Evolutionary conservation across 1,140 invertebrate species (phyloP).

Genomic region (Dysdera silvatica): DNA sequence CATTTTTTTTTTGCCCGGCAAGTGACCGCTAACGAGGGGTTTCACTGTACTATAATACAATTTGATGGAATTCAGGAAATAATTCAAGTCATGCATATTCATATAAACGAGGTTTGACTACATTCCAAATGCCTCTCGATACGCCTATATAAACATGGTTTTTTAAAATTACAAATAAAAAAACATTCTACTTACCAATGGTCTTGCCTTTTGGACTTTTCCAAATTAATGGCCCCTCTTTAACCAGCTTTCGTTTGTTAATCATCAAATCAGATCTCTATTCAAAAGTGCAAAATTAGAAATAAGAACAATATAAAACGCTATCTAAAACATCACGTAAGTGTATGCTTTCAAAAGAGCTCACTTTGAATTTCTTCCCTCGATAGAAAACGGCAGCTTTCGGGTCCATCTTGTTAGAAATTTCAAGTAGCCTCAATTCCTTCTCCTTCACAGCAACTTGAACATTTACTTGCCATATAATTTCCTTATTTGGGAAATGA

Average conservation of each 20-base stretch:
- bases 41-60: no score
- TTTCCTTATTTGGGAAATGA: constrained; percentile 50
- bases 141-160: no score
- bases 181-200: constrained; percentile 34
- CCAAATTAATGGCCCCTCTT: constrained; percentile 43
- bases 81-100: no score
- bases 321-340: neutral
- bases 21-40: no score
- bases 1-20: no score
- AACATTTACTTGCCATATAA: constrained; percentile 77
- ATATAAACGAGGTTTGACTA: no score
- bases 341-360: neutral
- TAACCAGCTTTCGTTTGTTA: constrained; percentile 62
- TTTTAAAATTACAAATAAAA: no score
- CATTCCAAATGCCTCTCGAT: no score
- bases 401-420: constrained; percentile 83
- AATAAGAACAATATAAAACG: neutral
- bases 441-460: constrained; percentile 86
- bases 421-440: constrained; percentile 79
- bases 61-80: no score
- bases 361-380: constrained; percentile 65
- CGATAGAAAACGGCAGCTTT: constrained; percentile 78
- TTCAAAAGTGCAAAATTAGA: neutral
- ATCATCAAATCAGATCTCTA: constrained; percentile 76
- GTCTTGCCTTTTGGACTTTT: constrained; percentile 28